phyloP scores from a whole-genome alignment of 2,888 invertebrate genomes.

The Tenodera sinensis region DNA sequence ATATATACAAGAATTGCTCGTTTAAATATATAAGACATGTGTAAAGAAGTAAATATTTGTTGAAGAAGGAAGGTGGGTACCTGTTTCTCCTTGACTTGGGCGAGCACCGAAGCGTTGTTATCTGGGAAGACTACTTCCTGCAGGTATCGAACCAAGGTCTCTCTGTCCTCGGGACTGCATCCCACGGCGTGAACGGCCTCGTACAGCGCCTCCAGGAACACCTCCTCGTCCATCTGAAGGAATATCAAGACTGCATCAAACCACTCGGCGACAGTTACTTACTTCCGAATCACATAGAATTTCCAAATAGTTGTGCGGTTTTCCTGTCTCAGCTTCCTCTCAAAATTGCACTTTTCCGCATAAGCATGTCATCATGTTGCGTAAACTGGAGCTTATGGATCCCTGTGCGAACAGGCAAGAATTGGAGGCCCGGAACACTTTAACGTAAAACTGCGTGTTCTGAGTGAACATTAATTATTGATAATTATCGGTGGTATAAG shows the following conservation, averaged over 20 bases:
- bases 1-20: no score
- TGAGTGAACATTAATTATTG: no score
- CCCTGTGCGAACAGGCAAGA: no score
- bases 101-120: background rate
- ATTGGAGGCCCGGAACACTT: no score
- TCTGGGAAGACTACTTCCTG: slow-evolving; percentile 52
- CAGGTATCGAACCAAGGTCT: slow-evolving; percentile 66
- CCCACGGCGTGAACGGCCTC: slow-evolving; percentile 83
- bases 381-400: no score
- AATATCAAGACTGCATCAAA: background rate
- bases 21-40: no score
- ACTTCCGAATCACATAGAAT: background rate
- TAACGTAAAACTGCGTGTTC: no score
- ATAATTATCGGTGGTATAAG: no score
- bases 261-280: background rate
- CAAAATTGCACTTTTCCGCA: background rate
- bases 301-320: background rate
- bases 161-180: slow-evolving; percentile 65
- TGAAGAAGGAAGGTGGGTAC: background rate
- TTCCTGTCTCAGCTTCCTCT: background rate
- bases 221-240: slow-evolving; percentile 77
- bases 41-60: no score
- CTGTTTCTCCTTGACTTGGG: background rate
- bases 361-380: no score
- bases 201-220: slow-evolving; percentile 78